These are phyloP conservation scores for Megalops cyprinoides DNA, from an alignment of 2,797 vertebrate species.

Conservation along the genomic window DNA sequence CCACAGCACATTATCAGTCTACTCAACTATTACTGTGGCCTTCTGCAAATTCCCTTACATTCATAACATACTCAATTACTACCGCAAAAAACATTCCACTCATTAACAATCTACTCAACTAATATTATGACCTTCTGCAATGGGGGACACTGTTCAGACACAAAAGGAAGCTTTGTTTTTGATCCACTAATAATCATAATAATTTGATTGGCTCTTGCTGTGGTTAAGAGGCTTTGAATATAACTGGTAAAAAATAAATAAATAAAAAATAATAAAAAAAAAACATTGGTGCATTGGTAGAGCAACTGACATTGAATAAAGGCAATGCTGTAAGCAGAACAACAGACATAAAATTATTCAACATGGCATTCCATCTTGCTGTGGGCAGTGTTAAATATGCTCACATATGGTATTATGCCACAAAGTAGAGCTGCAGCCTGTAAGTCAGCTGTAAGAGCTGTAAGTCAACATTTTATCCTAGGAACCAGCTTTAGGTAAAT, in stretches of 20 bases:
- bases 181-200: background rate
- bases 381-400: background rate
- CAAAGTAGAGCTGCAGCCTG: too few species aligned
- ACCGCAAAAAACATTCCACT: too few species aligned
- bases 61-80: too few species aligned
- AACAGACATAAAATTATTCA: background rate
- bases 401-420: background rate
- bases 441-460: too few species aligned
- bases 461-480: background rate
- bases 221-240: background rate
- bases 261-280: too few species aligned
- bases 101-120: constrained; percentile 25
- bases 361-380: background rate
- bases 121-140: background rate
- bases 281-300: too few species aligned
- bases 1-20: too few species aligned
- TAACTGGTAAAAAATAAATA: too few species aligned
- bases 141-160: background rate
- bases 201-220: background rate
- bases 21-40: too few species aligned
- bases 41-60: too few species aligned
- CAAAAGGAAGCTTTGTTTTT: background rate
- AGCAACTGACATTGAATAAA: background rate
- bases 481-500: background rate
- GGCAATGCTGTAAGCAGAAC: background rate